Evolutionary conservation across 2,797 vertebrate genomes (phyloP), one percentile per base, ranked within the genome.

Genomic region (Spinus olivaceus): DNA sequence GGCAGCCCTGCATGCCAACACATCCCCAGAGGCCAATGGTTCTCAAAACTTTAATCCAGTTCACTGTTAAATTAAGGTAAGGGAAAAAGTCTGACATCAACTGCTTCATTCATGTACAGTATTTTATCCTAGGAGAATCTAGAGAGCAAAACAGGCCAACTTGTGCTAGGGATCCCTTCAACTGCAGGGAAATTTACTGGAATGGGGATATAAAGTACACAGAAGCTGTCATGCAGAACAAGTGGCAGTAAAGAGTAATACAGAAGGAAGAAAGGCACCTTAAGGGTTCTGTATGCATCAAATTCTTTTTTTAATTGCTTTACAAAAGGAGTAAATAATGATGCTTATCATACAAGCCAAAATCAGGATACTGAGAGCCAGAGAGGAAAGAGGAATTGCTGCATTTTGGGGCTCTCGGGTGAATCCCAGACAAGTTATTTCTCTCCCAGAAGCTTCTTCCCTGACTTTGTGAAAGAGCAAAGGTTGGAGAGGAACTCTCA

Each of bases 41-140:
- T 91, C 98, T 99, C 87, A 99, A 99, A 97, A 99, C 99, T 0
- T 98, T 99, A 91, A 99, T 99, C 69, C 99, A 99, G 81, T 99
- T 99, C 97, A 99, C 99, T 86, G 99, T 99, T 70, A 99, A 99
- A 97, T 98, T 99, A 98, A 99, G 99, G 99, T 99, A 98, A 95
- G 97, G 49, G 57, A n/a, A 70, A 22, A 78, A 76, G 21, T 53
- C 28, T 17, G 7, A 41, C 65, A 37, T 12, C 28, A 88, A 66
- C 9, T 61, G 12, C 51, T 71, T 67, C 25, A 78, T 60, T 66
- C 18, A 2, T 3, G 2, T 41, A 6, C 50, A 81, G 25, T 14
- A 46, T 71, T 88, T 86, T 82, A 64, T 56, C 22, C 47, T 74
- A 23, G 53, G 16, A 80, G 33, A 59, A 69, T 64, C 39, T 76